Base-by-base conservation (phyloP, 1,140 invertebrate genomes). In the Cylas formicarius region DNA sequence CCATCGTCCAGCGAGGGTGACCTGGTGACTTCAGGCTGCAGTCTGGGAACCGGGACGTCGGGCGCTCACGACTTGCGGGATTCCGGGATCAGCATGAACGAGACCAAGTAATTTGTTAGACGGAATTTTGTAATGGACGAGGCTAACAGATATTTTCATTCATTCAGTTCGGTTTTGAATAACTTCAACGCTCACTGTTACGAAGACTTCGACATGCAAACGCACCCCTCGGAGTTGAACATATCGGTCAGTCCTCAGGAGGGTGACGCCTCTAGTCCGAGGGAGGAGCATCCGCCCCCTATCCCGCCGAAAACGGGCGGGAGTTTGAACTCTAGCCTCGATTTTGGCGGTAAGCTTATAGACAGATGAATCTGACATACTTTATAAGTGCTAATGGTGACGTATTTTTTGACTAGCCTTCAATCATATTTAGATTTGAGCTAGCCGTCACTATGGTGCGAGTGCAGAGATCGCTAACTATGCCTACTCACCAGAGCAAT, bases 161-260 rank as follows among this genome's bases (percentile, higher is more conserved):
- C n/a, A n/a, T 37, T 11, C 19, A 46, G 44, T 19, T 31, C 70
- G 9, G 71, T 72, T 28, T 34, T 75, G n/a, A 71, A 70, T 24
- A 73, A 74, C 53, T 63, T 74, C 33, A 75, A 76, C 52, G 18
- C 23, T 22, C 73, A 75, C 48, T 69, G 68, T 39, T 77, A 76
- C 35, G 74, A 75, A 44, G 74, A 77, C 9, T 77, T 74, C 37
- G 73, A 76, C 28, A 66, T 72, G 4, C 61, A 69, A 5, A 51
- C 61, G 23, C 70, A 73, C 37, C 62, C 63, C 17, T 63, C 71
- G 31, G 58, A 63, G 28, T 52, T 61, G 46, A 68, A 65, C 19
- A 62, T 73, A 29, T 63, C 24, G 64, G 57, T 52, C 63, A 67
- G 24, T 66, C 67, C 53, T 69, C 70, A 44, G 62, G 37, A 29